phyloP scores from a whole-genome alignment of 2,888 invertebrate genomes.

The Actias luna region DNA sequence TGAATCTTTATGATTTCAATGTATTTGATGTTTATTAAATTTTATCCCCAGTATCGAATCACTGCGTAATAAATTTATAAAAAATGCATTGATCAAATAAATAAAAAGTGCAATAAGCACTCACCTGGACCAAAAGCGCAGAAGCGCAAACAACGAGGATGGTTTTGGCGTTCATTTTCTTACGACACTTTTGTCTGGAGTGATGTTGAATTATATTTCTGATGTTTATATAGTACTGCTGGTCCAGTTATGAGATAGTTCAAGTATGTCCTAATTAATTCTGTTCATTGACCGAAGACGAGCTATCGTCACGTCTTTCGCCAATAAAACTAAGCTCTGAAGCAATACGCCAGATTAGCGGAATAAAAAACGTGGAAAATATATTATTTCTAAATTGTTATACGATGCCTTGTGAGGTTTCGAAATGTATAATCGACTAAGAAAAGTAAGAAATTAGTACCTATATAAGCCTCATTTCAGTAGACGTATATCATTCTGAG shows the following conservation, averaged over 20 bases:
- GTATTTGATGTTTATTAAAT: no score
- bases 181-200: neutral
- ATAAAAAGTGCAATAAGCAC: neutral
- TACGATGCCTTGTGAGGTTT: neutral
- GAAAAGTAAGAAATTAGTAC: neutral
- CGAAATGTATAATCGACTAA: neutral
- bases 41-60: no score
- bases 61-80: neutral
- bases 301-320: neutral
- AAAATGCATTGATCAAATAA: neutral
- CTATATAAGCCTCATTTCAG: neutral
- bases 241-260: no score
- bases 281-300: no score
- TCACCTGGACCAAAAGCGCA: conserved; percentile 45
- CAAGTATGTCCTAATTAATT: no score
- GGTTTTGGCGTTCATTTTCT: conserved; percentile 42
- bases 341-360: neutral
- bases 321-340: neutral
- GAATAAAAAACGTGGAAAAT: neutral
- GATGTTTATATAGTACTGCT: neutral
- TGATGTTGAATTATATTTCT: neutral
- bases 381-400: neutral
- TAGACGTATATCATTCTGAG: conserved; percentile 10
- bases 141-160: conserved; percentile 39
- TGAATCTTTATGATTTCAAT: no score